Conservation (phyloP, 2,797 vertebrate species). For the Gadopsis marmoratus region DNA sequence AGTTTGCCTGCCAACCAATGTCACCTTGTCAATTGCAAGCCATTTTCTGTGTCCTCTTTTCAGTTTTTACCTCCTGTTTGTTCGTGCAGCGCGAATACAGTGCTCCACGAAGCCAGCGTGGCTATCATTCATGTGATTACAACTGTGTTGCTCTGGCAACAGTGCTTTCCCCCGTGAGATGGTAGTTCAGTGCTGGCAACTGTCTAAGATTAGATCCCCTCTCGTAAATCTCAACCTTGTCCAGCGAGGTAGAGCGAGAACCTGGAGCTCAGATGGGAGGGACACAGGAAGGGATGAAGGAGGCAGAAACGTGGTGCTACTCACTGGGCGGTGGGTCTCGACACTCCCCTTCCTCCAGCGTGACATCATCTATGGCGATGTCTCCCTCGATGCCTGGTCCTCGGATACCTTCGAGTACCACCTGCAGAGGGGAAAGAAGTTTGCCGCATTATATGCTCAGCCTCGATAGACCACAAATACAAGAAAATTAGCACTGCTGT, state of each 20-base stretch:
- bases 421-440: constrained; percentile 75
- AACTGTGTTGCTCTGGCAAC: constrained; percentile 74
- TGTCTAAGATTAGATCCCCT: constrained; percentile 60
- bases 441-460: neutral
- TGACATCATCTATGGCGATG: constrained; percentile 96
- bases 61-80: constrained; percentile 63
- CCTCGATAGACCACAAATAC: constrained; percentile 16
- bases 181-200: constrained; percentile 52
- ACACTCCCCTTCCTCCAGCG: constrained; percentile 96
- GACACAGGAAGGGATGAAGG: neutral
- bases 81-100: constrained; percentile 72
- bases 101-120: constrained; percentile 52
- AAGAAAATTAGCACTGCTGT: constrained; percentile 9
- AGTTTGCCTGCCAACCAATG: constrained; percentile 37
- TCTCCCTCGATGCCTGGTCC: constrained; percentile 97
- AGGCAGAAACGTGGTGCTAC: constrained; percentile 55
- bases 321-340: constrained; percentile 92
- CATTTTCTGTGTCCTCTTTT: constrained; percentile 60
- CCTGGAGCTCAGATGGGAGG: constrained; percentile 14
- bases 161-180: constrained; percentile 15
- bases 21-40: constrained; percentile 56
- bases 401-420: constrained; percentile 96
- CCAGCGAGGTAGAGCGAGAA: neutral
- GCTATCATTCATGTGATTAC: constrained; percentile 76
- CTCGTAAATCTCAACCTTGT: constrained; percentile 57